These are phyloP conservation scores for Didymodactylos carnosus DNA, from an alignment of 2,888 invertebrate species.

Conservation along the genomic window DNA sequence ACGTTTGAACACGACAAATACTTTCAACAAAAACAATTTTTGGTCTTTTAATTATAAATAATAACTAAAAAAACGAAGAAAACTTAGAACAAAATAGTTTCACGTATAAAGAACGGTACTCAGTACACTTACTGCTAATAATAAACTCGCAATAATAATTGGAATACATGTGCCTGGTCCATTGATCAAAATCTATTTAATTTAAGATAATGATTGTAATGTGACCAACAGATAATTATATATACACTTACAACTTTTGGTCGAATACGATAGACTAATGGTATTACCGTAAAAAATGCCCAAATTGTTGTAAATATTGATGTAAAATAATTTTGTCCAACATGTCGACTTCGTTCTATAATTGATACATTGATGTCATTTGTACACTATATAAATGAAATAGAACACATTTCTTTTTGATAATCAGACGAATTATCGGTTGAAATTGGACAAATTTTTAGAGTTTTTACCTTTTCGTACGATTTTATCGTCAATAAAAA, in stretches of 20 bases:
- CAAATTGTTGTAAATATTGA: constrained; percentile 56
- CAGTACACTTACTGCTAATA: constrained; percentile 12
- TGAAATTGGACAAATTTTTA: too few relatives aligned
- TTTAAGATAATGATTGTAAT: not conserved
- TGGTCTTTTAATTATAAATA: not conserved
- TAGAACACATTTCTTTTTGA: too few relatives aligned
- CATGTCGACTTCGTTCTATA: constrained; percentile 8
- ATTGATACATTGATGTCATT: not conserved
- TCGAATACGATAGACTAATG: constrained; percentile 46
- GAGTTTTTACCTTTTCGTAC: too few relatives aligned
- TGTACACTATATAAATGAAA: not conserved
- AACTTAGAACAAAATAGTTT: not conserved
- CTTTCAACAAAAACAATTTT: constrained; percentile 74
- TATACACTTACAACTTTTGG: constrained; percentile 46
- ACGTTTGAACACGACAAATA: constrained; percentile 66
- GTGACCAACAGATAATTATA: not conserved
- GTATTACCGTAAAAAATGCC: constrained; percentile 49
- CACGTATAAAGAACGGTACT: not conserved
- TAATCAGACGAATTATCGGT: too few relatives aligned
- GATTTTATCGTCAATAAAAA: too few relatives aligned
- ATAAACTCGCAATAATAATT: constrained; percentile 46
- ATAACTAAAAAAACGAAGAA: not conserved
- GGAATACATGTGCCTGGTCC: constrained; percentile 94
- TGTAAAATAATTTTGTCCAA: constrained; percentile 35
- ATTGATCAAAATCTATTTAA: constrained; percentile 51